A percentile compares a stretch with the other conserved stretches of the same genome.
Evolutionary conservation across 1,140 invertebrate genomes (phyloP).

Genomic region (Papilio aristodemus): DNA sequence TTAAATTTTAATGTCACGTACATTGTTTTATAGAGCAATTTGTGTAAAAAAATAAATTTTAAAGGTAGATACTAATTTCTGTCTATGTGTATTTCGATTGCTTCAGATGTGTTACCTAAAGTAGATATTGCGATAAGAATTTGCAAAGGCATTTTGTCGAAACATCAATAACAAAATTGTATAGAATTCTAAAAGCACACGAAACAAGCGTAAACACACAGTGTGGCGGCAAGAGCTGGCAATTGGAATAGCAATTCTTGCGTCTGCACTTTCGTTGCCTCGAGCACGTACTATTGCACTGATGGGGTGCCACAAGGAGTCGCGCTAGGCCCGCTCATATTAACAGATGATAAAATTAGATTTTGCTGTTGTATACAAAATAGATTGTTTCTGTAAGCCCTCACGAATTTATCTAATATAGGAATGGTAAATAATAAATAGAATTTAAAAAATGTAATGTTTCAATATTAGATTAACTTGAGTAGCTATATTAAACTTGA

Average conservation of each 20-base stretch:
- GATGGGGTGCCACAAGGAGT: constrained; percentile 11
- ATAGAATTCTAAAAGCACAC: constrained; percentile 29
- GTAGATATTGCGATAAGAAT: not conserved
- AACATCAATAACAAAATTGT: constrained; percentile 23
- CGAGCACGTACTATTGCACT: constrained; percentile 32
- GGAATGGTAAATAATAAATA: not conserved
- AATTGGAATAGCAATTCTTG: constrained; percentile 48
- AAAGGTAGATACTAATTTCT: no score
- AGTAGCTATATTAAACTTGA: no score
- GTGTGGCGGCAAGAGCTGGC: constrained; percentile 25
- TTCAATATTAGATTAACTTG: no score
- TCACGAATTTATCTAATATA: not conserved
- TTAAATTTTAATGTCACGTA: no score
- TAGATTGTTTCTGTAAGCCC: not conserved
- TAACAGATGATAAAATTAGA: constrained; percentile 26
- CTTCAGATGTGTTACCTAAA: not conserved
- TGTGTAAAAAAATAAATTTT: no score
- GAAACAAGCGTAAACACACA: constrained; percentile 35
- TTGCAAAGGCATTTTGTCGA: constrained; percentile 20
- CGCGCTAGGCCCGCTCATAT: constrained; percentile 2
- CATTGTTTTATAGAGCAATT: no score
- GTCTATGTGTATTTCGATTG: no score
- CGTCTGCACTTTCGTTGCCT: constrained; percentile 48
- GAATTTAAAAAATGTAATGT: no score
- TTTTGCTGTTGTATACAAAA: constrained; percentile 28